A percentile compares a stretch with the other conserved stretches of the same genome.
These are phyloP conservation scores for Gambelia wislizenii DNA, from an alignment of 2,797 vertebrate species.

Conservation along the genomic window DNA sequence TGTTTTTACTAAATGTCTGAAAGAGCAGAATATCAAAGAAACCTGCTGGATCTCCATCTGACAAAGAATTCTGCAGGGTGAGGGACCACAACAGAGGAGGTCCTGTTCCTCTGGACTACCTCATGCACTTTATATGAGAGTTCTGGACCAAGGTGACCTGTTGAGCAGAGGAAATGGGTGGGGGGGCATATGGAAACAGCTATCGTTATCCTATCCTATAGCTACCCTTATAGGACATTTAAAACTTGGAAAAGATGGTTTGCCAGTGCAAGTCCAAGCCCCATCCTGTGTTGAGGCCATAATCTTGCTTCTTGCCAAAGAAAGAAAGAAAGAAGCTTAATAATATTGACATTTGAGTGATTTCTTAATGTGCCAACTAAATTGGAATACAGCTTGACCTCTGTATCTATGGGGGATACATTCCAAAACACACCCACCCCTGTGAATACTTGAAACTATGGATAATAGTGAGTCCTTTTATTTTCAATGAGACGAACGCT, in stretches of 20 bases:
- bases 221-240: constrained; percentile 1
- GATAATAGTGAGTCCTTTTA: too few relatives aligned
- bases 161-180: background rate
- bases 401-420: too few relatives aligned
- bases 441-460: too few relatives aligned
- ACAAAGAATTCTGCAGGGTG: background rate
- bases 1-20: background rate
- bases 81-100: background rate
- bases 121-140: background rate
- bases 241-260: constrained; percentile 56
- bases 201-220: background rate
- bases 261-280: background rate
- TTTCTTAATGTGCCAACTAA: background rate
- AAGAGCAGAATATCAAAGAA: background rate
- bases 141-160: background rate
- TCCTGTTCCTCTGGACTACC: background rate
- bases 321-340: background rate
- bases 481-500: too few relatives aligned
- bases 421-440: too few relatives aligned
- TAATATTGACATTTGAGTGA: constrained; percentile 25
- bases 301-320: background rate
- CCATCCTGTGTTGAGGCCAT: background rate
- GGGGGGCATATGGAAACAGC: background rate
- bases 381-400: background rate
- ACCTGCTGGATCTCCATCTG: background rate